Percentiles rank a stretch among this genome's conserved stretches.
Conservation (phyloP, 2,888 invertebrate genomes). For the Mycalesis mineus region DNA sequence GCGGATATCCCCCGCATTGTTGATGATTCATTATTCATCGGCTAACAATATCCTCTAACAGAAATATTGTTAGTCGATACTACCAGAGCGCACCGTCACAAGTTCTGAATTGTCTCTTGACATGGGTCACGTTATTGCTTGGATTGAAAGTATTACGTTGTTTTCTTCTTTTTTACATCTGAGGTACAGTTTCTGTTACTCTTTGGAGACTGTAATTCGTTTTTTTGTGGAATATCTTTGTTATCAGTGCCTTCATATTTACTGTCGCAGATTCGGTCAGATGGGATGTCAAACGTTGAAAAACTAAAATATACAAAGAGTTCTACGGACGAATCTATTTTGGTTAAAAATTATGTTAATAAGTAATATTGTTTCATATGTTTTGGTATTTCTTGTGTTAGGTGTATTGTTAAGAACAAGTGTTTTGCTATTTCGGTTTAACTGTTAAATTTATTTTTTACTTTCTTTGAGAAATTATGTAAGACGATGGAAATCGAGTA, state of each 20-base stretch:
- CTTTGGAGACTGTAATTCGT: background rate
- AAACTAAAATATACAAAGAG: background rate
- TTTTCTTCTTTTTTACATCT: background rate
- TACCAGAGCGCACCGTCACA: too few species aligned
- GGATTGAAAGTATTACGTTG: too few species aligned
- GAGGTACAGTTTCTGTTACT: background rate
- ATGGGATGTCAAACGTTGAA: background rate
- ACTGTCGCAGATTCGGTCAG: background rate
- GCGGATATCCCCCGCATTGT: too few species aligned
- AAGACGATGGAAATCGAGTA: slow-evolving; percentile 44
- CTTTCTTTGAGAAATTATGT: slow-evolving; percentile 36
- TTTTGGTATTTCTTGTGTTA: slow-evolving; percentile 36
- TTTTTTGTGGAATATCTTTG: background rate
- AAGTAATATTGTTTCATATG: slow-evolving; percentile 22
- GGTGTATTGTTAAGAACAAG: slow-evolving; percentile 38
- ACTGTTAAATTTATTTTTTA: slow-evolving; percentile 44
- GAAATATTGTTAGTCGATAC: too few species aligned
- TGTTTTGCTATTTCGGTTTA: slow-evolving; percentile 40
- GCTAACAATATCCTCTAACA: too few species aligned
- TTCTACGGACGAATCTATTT: slow-evolving; percentile 18
- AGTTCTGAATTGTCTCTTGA: too few species aligned
- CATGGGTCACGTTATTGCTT: too few species aligned
- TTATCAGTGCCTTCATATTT: background rate
- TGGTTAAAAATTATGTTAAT: slow-evolving; percentile 19
- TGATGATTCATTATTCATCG: too few species aligned